Percentiles rank a stretch among this genome's conserved stretches.
phyloP scores from a whole-genome alignment of 2,113 vertebrate genomes.

The Zosterops pallidus region DNA sequence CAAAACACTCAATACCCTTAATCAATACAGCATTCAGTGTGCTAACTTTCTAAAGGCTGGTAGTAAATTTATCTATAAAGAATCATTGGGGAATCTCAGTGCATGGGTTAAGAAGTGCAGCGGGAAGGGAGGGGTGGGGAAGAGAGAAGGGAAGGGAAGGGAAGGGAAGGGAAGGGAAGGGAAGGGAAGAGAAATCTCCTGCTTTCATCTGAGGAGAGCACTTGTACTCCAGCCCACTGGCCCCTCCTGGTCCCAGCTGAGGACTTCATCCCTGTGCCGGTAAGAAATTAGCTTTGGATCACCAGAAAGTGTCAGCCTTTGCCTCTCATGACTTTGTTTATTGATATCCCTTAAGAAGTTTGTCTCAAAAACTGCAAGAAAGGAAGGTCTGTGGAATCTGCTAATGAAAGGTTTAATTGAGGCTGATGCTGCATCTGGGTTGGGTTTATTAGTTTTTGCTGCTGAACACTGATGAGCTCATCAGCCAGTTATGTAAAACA shows the following conservation, averaged over 20 bases:
- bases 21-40: not conserved
- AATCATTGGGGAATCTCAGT: not conserved
- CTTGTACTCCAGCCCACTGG: not conserved
- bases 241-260: not conserved
- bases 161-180: too few species aligned
- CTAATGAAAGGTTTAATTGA: not conserved
- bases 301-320: not conserved
- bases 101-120: not conserved
- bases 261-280: not conserved
- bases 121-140: accelerated
- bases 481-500: not conserved
- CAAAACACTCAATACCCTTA: not conserved
- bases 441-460: not conserved
- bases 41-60: not conserved
- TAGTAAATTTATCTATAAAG: not conserved
- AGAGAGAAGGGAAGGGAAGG: accelerated
- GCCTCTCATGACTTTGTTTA: not conserved
- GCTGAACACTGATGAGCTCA: not conserved
- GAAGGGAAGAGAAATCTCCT: not conserved
- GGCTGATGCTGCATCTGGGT: not conserved
- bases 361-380: not conserved
- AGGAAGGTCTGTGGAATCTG: not conserved
- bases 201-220: not conserved
- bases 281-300: not conserved
- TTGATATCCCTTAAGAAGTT: not conserved